A percentile compares a stretch with the other conserved stretches of the same genome.
Evolutionary conservation across 2,113 vertebrate genomes (phyloP).

Genomic region (Climacteris rufus): DNA sequence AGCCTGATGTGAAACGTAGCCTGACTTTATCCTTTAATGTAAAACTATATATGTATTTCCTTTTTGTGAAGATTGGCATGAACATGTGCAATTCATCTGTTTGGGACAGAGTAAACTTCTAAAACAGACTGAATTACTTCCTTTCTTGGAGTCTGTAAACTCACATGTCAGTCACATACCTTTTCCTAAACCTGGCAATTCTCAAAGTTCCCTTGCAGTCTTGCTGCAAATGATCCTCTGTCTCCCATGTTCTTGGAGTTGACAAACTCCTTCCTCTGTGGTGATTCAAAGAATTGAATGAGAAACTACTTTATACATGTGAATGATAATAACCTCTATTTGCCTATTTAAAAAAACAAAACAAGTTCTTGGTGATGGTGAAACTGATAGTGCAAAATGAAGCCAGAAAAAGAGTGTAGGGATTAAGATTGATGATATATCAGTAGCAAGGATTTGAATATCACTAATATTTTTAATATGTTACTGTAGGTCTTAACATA

Average conservation of each 20-base stretch:
- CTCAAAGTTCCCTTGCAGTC: not conserved
- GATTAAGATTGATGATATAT: not conserved
- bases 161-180: rapidly evolving
- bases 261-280: not conserved
- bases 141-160: not conserved
- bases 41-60: not conserved
- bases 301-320: not conserved
- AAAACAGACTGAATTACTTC: not conserved
- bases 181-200: not conserved
- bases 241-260: not conserved
- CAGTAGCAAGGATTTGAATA: not conserved
- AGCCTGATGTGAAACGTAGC: not conserved
- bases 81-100: not conserved
- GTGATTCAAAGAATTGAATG: not conserved
- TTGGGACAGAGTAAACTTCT: not conserved
- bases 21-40: not conserved
- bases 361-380: not conserved
- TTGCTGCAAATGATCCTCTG: not conserved
- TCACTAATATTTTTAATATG: not conserved
- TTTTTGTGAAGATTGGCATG: not conserved
- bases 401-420: not conserved
- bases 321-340: not conserved
- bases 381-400: not conserved
- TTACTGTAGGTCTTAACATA: not conserved
- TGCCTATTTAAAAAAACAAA: not conserved